phyloP scores from a whole-genome alignment of 2,797 vertebrate species.

The Kryptopterus vitreolus region DNA sequence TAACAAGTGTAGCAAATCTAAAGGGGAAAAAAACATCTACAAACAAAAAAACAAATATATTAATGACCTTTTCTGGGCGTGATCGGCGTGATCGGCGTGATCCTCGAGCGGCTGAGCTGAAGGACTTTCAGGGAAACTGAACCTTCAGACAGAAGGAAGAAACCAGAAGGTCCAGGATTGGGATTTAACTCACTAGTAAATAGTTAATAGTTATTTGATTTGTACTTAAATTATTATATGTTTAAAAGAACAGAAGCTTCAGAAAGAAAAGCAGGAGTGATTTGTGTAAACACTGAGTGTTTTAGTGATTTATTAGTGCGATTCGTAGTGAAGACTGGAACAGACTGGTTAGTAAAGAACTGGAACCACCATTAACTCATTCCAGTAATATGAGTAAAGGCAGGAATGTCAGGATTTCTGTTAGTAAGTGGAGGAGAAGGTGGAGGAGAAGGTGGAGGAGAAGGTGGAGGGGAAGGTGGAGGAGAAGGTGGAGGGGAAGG shows the following conservation, averaged over 20 bases:
- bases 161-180: constrained; percentile 20
- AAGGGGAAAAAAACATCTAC: neutral
- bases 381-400: neutral
- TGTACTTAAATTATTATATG: neutral
- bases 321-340: neutral
- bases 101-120: constrained; percentile 35
- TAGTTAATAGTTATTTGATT: no score
- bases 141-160: constrained; percentile 59
- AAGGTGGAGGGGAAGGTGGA: neutral
- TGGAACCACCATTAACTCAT: no score
- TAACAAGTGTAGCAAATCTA: neutral
- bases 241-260: neutral
- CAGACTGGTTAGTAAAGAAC: neutral
- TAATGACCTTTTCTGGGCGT: constrained; percentile 61
- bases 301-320: neutral
- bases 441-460: no score
- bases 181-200: constrained; percentile 9
- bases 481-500: no score
- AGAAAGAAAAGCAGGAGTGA: constrained; percentile 3
- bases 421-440: neutral
- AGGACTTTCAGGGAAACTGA: constrained; percentile 50
- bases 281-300: neutral
- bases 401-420: neutral
- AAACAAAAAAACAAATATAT: neutral
- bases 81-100: constrained; percentile 48